Conservation (phyloP, 2,797 vertebrate genomes). For the Anguilla pacifica region DNA sequence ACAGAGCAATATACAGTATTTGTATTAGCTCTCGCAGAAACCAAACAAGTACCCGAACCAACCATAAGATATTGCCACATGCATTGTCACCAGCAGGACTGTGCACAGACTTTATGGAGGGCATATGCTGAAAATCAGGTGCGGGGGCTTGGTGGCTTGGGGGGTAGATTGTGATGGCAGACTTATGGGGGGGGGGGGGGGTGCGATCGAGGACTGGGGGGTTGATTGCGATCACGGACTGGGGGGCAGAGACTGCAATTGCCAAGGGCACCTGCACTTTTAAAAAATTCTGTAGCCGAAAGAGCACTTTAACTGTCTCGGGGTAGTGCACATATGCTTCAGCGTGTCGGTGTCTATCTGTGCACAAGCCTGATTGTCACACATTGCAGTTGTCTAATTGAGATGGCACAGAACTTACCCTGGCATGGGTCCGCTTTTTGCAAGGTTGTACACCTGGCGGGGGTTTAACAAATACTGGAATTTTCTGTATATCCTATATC, state of each 20-base stretch:
- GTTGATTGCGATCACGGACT: not conserved
- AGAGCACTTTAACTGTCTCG: not conserved
- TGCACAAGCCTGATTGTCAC: not conserved
- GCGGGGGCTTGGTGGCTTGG: not conserved
- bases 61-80: not conserved
- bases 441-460: conserved; percentile 92
- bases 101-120: not conserved
- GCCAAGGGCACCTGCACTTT: not conserved
- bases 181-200: not conserved
- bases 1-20: conserved; percentile 42
- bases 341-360: not conserved
- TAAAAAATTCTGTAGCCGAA: not conserved
- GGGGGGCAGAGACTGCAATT: not conserved
- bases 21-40: conserved; percentile 52
- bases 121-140: not conserved
- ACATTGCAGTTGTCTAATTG: not conserved
- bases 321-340: not conserved
- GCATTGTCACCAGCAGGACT: not conserved
- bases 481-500: conserved; percentile 87
- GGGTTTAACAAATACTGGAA: conserved; percentile 95
- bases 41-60: conserved; percentile 31
- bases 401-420: conserved; percentile 74
- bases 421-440: conserved; percentile 89
- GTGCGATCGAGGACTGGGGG: not conserved
- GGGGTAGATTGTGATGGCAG: not conserved